Evolutionary conservation across 2,888 invertebrate species (phyloP).

Genomic region (Empis stercorea): DNA sequence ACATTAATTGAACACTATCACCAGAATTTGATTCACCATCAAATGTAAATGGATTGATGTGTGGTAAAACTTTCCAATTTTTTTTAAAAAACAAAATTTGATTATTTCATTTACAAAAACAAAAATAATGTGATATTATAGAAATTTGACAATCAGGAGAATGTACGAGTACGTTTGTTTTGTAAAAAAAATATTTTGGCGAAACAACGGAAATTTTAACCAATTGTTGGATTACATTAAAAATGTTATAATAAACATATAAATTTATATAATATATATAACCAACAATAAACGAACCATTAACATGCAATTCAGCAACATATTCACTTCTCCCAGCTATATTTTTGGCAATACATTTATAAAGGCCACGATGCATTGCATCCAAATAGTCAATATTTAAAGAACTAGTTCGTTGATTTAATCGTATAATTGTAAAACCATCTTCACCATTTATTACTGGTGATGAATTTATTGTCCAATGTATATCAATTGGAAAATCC

Average conservation of each 20-base stretch:
- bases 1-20: slow-evolving; percentile 54
- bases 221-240: too few species aligned
- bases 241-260: too few species aligned
- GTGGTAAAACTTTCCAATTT: slow-evolving; percentile 45
- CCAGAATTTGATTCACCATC: slow-evolving; percentile 55
- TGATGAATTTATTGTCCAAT: slow-evolving; percentile 48
- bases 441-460: slow-evolving; percentile 36
- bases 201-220: too few species aligned
- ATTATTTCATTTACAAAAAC: too few species aligned
- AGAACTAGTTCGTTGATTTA: slow-evolving; percentile 33
- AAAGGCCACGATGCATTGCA: slow-evolving; percentile 59
- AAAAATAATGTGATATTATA: too few species aligned
- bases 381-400: slow-evolving; percentile 47
- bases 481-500: slow-evolving; percentile 62
- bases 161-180: too few species aligned
- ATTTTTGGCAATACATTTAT: slow-evolving; percentile 63
- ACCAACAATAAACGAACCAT: slow-evolving; percentile 37
- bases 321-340: slow-evolving; percentile 55
- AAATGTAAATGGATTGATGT: slow-evolving; percentile 59
- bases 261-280: too few species aligned
- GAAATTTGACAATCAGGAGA: too few species aligned
- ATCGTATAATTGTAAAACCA: slow-evolving; percentile 32
- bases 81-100: too few species aligned
- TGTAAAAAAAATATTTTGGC: too few species aligned
- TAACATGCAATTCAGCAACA: slow-evolving; percentile 46